Evolutionary conservation across 2,797 vertebrate species (phyloP), one percentile per base, ranked within the genome.

Genomic region (Epinephelus coioides): DNA sequence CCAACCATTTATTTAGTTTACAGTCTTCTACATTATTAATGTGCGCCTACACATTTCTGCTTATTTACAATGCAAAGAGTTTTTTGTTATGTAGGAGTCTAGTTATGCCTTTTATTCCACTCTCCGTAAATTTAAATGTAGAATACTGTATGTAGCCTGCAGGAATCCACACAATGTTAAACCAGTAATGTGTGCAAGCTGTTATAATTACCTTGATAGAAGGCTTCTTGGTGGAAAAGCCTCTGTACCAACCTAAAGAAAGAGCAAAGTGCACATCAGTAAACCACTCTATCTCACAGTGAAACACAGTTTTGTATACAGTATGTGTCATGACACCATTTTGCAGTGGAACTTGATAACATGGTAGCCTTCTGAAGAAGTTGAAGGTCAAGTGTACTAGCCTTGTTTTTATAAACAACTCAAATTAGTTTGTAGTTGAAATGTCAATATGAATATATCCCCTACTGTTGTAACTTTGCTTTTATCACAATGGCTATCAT

Each of bases 221-320:
- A 62, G 98, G 98, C 89, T 98, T 99, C 95, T 96, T 98, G 89
- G 96, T 96, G 78, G 98, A 97, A 92, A 98, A 96, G 78, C 98
- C 98, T 96, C 98, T 95, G 94, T 98, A 99, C 98, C 98, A 99
- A 81, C 98, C 98, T 99, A 87, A 83, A 95, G 94, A 3, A 92
- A 84, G 21, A 85, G 15, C 23, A 75, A 63, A 86, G 74, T 23
- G 9, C 13, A 71, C 44, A 66, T 90, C 4, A 84, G 43, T 74
- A 56, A 79, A 57, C 14, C 19, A 47, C 6, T n/a, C 3, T 8
- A 40, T 9, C 8, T 54, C 10, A 57, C 27, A 55, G 8, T 54
- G 7, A 74, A 53, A 53, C 59, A 50, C 49, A 57, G 50, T 30
- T 30, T 21, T 44, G 23, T 47, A 38, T 13, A 17, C 3, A 38